Conservation (phyloP, 2,888 invertebrate genomes). For the Sericinus montela region DNA sequence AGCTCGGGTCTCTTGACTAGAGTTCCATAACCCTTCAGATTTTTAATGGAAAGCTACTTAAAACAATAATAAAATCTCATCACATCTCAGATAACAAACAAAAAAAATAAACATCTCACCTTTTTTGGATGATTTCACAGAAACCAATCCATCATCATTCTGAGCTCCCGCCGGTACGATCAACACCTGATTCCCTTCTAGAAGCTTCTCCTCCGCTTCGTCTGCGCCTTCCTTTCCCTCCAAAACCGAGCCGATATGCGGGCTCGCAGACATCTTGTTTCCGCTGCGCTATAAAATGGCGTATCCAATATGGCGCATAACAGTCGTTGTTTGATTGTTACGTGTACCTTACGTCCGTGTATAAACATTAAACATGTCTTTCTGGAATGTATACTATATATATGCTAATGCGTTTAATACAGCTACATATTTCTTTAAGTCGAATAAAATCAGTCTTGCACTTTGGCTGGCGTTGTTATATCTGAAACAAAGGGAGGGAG, state of each 20-base stretch:
- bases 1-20: too few species aligned
- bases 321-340: constrained; percentile 14
- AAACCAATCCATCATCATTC: constrained; percentile 37
- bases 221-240: constrained; percentile 45
- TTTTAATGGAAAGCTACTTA: too few species aligned
- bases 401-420: constrained; percentile 4
- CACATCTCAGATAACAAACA: too few species aligned
- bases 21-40: too few species aligned
- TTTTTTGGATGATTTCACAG: constrained; percentile 65
- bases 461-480: constrained; percentile 39
- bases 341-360: constrained; percentile 7
- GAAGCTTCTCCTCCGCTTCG: constrained; percentile 57
- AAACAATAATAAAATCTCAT: too few species aligned
- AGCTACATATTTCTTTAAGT: constrained; percentile 32
- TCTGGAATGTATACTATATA: constrained; percentile 27
- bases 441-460: constrained; percentile 40
- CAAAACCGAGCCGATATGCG: constrained; percentile 38
- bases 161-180: constrained; percentile 35
- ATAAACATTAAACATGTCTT: constrained; percentile 5
- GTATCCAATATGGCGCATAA: constrained; percentile 20
- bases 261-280: constrained; percentile 48
- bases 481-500: constrained; percentile 32
- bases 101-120: constrained; percentile 44
- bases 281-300: constrained; percentile 28
- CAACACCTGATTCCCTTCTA: constrained; percentile 42